Conservation (phyloP, 2,113 vertebrate genomes). For the Tachysurus fulvidraco region DNA sequence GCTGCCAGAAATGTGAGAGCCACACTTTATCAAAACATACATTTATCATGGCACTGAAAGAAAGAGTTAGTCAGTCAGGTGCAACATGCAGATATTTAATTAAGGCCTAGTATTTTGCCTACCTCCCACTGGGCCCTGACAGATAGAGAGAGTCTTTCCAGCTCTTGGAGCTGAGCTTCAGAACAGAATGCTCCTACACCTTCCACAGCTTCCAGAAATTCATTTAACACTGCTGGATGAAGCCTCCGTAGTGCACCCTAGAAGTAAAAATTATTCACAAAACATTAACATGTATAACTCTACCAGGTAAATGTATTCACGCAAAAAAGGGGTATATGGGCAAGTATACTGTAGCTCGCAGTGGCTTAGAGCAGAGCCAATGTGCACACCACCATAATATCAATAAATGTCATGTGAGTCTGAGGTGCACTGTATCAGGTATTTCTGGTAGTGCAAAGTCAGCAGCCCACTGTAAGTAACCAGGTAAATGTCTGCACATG, state of each 20-base stretch:
- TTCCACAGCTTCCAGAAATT: slow-evolving; percentile 81
- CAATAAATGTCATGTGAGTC: neutral
- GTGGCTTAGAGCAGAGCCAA: neutral
- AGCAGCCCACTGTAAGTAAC: neutral
- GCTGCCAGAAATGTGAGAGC: neutral
- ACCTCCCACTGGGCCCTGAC: slow-evolving; percentile 86
- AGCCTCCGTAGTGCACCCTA: slow-evolving; percentile 78
- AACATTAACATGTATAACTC: neutral
- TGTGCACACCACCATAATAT: neutral
- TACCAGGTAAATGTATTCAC: neutral
- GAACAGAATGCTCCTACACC: slow-evolving; percentile 72
- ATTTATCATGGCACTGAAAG: neutral
- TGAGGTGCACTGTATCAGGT: neutral
- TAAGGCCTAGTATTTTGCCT: slow-evolving; percentile 32
- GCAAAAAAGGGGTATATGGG: neutral
- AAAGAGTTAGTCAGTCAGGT: neutral
- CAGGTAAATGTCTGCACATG: neutral
- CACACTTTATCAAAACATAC: neutral
- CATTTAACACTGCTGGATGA: slow-evolving; percentile 73
- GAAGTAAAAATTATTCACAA: slow-evolving; percentile 20
- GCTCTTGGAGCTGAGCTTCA: slow-evolving; percentile 63
- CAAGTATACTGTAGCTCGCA: neutral
- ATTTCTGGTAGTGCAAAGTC: neutral
- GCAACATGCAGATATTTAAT: slow-evolving; percentile 4
- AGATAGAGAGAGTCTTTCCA: slow-evolving; percentile 73